Base-by-base conservation (phyloP, 2,113 vertebrate species). In the Notarius lentiginosus region DNA sequence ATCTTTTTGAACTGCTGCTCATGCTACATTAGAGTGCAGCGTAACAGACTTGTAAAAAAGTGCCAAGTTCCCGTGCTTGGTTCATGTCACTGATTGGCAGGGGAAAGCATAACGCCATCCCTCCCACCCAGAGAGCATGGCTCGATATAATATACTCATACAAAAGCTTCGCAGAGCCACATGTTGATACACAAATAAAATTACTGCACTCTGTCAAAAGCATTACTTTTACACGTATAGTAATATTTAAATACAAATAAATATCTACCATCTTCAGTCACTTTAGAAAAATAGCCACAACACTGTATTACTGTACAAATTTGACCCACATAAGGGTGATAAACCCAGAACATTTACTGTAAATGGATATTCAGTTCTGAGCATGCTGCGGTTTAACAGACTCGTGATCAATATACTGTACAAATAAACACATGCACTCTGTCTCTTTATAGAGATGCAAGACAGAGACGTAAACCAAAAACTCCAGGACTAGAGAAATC, bases 301-400 rank as follows among this genome's bases (percentile, higher is more conserved):
- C 24, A 79, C 72, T 77, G 56, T 30, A 77, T 63, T 85, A 53
- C 41, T 53, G 24, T 10, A 84, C 15, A 75, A n/a, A 84, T 47
- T 6, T 76, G 72, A 51, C 47, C 9, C 72, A 75, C 47, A 51
- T 75, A 22, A 14, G 41, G 15, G 20, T 47, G 11, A 73, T n/a
- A 60, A 68, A 60, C n/a, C 47, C 63, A 30, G 12, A 20, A 22
- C 34, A 27, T 72, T 34, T 18, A 70, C 49, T 70, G 10, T 73
- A 65, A 82, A 88, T 27, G 1, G 14, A 15, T 24, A 68, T 47
- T 66, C 27, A 20, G 77, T 65, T 72, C 34, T 56, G n/a, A 49
- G 65, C 83, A 88, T 84, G 87, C 87, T 80, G 22, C 53, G 51
- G 72, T 83, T 77, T 56, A 68, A 77, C 27, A 15, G 24, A 84